Base-by-base conservation (phyloP, 30 jellyfish, hydroid and myxozoan genomes). In the Catostylus mosaicus region DNA sequence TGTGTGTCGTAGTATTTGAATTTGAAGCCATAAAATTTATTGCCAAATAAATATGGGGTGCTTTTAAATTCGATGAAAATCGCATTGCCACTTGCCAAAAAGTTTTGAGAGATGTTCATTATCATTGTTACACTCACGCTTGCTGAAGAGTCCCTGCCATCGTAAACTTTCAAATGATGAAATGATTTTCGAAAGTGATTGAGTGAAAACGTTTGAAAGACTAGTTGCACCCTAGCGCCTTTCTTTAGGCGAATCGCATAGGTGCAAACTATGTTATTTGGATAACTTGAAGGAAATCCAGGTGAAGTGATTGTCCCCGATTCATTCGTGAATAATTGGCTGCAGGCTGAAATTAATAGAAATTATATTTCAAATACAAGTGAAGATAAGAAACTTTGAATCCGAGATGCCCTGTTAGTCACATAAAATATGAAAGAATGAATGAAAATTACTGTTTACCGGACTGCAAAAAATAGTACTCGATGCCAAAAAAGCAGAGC, bases 61-160 rank as follows among this genome's bases (percentile, higher is more conserved):
- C 26, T 6, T 2, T 1, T 31, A 29, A 65, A 31, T 5, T 37
- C 31, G 22, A 65, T 65, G 33, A 65, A 29, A 4, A 65, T 56
- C 20, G 29, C 77, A 40, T 65, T 65, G 54, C 77, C 77, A 19
- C 56, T 27, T 31, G 77, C 54, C 24, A 65, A 65, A 31, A 11
- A 8, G 20, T 30, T 30, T 14, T 9, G 47, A 31, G 14, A 50
- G 2, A 10, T 50, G 4, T 23, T 10, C 2, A 3, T 27, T 50
- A 6, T 50, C 63, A 50, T 50, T 4, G 24, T 50, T 16, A 27
- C 63, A 50, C 14, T 27, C 63, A 50, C 18, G 20, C 26, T 23
- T 16, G 63, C 63, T 8, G 63, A 50, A 10, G 77, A 65, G 8
- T 29, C 50, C 16, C 33, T 22, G 1, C 47, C 77, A 14, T 65